A percentile compares a stretch with the other conserved stretches of the same genome.
Evolutionary conservation across 2,888 invertebrate species (phyloP).

Genomic region (Reticulitermes lucifugus): DNA sequence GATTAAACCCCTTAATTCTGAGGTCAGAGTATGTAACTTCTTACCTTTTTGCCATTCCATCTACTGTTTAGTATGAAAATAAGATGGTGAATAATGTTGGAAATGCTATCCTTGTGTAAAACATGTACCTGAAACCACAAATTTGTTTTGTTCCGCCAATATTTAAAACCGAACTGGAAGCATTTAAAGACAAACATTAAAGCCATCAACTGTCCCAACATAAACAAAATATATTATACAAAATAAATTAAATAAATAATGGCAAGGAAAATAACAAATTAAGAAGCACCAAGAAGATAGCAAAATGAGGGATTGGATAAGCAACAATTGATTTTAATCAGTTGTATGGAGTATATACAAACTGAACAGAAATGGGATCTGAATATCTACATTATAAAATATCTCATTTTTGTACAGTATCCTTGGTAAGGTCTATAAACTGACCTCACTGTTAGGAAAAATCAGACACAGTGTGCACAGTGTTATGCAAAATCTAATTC

Average conservation of each 20-base stretch:
- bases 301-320: not conserved
- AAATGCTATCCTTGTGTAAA: conserved; percentile 32
- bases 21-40: not conserved
- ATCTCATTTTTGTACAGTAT: too few species aligned
- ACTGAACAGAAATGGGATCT: too few species aligned
- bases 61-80: conserved; percentile 36
- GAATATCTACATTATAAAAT: too few species aligned
- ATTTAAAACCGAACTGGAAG: conserved; percentile 9
- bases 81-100: conserved; percentile 38
- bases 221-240: not conserved
- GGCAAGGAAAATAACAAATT: not conserved
- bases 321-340: not conserved
- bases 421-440: too few species aligned
- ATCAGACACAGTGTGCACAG: too few species aligned
- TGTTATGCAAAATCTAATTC: too few species aligned
- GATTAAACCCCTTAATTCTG: not conserved
- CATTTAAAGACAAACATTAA: not conserved
- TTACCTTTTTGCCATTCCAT: conserved; percentile 34
- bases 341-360: too few species aligned
- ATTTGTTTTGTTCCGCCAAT: conserved; percentile 31
- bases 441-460: too few species aligned
- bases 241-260: not conserved
- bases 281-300: not conserved
- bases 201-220: not conserved
- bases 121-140: conserved; percentile 40